Evolutionary conservation across 2,113 vertebrate genomes (phyloP).

Genomic region (Labeo rohita): DNA sequence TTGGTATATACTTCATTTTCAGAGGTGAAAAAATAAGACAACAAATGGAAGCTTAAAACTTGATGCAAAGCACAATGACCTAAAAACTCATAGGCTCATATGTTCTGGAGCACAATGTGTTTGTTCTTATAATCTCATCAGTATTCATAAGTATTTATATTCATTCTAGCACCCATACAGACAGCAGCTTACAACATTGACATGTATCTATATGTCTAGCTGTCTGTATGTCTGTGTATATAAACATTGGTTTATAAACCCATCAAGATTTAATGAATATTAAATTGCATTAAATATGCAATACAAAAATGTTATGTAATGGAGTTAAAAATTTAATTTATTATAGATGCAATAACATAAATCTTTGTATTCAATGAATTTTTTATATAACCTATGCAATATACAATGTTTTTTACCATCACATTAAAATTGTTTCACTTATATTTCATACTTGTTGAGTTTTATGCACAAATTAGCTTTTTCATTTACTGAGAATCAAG

Average conservation of each 20-base stretch:
- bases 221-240: too few relatives aligned
- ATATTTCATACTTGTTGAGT: neutral
- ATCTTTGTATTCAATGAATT: neutral
- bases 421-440: neutral
- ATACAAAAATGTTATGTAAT: neutral
- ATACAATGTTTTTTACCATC: neutral
- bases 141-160: too few relatives aligned
- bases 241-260: neutral
- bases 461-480: neutral
- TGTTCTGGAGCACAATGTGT: neutral
- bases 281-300: neutral
- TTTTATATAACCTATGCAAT: neutral
- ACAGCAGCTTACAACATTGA: too few relatives aligned
- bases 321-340: neutral
- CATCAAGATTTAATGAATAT: too few relatives aligned
- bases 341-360: neutral
- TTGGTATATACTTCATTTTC: slow-evolving; percentile 80
- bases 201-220: too few relatives aligned
- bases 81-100: neutral
- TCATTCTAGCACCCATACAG: too few relatives aligned
- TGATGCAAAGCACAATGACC: neutral
- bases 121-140: too few relatives aligned
- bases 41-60: slow-evolving; percentile 67
- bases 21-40: slow-evolving; percentile 85
- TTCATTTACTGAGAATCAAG: too few relatives aligned